Evolutionary conservation across 2,888 invertebrate genomes (phyloP).

Genomic region (Baronia brevicornis): DNA sequence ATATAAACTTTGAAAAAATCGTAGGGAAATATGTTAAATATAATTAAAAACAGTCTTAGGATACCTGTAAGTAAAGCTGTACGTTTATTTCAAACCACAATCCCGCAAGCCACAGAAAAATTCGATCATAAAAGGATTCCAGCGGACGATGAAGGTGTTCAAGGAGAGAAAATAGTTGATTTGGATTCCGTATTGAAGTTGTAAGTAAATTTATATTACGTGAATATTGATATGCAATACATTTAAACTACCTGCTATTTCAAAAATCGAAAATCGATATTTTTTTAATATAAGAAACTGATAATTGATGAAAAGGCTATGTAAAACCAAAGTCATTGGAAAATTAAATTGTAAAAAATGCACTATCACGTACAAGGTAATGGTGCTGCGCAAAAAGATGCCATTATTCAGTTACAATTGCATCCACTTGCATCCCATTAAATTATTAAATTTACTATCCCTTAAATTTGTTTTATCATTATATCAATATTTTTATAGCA

Average conservation of each 20-base stretch:
- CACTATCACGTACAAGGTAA: too few relatives aligned
- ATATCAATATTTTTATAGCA: conserved; percentile 62
- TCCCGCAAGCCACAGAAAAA: conserved; percentile 41
- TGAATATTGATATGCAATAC: not conserved
- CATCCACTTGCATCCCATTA: too few relatives aligned
- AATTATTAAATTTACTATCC: not conserved
- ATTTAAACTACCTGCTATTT: too few relatives aligned
- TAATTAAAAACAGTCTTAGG: conserved; percentile 39
- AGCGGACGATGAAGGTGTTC: conserved; percentile 83
- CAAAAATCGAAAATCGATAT: too few relatives aligned
- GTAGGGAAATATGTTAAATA: conserved; percentile 40
- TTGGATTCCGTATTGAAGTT: conserved; percentile 79
- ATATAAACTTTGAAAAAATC: conserved; percentile 9
- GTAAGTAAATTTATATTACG: conserved; percentile 56
- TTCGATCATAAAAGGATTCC: conserved; percentile 65
- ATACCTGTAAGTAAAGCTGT: conserved; percentile 31
- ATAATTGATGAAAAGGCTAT: too few relatives aligned
- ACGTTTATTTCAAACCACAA: conserved; percentile 48
- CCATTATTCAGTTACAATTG: too few relatives aligned
- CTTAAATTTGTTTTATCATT: not conserved
- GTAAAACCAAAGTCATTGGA: too few relatives aligned
- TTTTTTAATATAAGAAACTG: too few relatives aligned
- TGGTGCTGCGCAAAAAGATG: too few relatives aligned
- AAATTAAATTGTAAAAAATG: conserved; percentile 1
- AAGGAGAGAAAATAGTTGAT: conserved; percentile 82